These are phyloP conservation scores for Monochamus saltuarius DNA, from an alignment of 1,140 invertebrate genomes.

Conservation along the genomic window DNA sequence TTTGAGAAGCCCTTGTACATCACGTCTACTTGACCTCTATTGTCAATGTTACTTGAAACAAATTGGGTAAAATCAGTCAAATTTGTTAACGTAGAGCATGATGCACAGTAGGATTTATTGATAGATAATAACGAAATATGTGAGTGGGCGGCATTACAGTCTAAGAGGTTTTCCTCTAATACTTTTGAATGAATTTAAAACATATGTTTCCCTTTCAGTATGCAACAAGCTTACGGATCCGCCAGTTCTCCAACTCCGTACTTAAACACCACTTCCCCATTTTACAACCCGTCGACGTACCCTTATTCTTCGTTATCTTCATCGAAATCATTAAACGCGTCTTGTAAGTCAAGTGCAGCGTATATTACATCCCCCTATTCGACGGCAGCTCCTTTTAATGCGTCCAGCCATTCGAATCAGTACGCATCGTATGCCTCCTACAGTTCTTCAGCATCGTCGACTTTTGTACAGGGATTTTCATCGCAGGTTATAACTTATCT, in stretches of 20 bases:
- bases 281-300: slow-evolving; percentile 50
- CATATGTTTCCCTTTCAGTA: slow-evolving; percentile 38
- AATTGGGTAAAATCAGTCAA: too few relatives aligned
- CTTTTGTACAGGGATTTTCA: slow-evolving; percentile 64
- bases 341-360: slow-evolving; percentile 48
- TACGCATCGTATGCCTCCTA: slow-evolving; percentile 65
- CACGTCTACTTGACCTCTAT: too few relatives aligned
- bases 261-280: slow-evolving; percentile 45
- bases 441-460: slow-evolving; percentile 56
- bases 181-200: too few relatives aligned
- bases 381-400: slow-evolving; percentile 55
- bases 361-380: slow-evolving; percentile 49
- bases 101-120: too few relatives aligned
- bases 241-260: slow-evolving; percentile 43
- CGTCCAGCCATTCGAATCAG: slow-evolving; percentile 54
- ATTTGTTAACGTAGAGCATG: too few relatives aligned
- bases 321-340: slow-evolving; percentile 51
- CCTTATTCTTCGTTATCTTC: slow-evolving; percentile 49
- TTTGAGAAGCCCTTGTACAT: too few relatives aligned
- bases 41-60: too few relatives aligned
- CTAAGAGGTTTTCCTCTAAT: too few relatives aligned
- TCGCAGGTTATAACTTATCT: slow-evolving; percentile 56
- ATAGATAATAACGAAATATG: too few relatives aligned
- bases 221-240: slow-evolving; percentile 52
- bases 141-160: too few relatives aligned